Evolutionary conservation across 2,797 vertebrate genomes (phyloP).

Genomic region (Melanotaenia nigrans): DNA sequence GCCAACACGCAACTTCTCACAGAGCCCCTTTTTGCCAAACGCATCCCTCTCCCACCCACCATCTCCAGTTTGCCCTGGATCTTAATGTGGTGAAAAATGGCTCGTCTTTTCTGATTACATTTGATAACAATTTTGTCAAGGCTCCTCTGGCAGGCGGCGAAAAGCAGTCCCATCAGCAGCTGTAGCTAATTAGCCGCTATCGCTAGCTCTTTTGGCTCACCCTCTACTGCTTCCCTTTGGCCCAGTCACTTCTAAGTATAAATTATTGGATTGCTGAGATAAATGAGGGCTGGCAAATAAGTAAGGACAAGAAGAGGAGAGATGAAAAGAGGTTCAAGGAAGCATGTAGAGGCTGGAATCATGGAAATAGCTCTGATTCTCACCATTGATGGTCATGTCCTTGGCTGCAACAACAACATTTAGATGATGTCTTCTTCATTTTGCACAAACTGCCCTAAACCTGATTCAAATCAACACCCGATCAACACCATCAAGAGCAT

Average conservation of each 20-base stretch:
- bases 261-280: conserved; percentile 83
- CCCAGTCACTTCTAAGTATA: conserved; percentile 74
- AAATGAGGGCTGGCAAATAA: conserved; percentile 71
- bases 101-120: conserved; percentile 81
- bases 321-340: conserved; percentile 46
- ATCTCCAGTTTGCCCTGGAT: conserved; percentile 59
- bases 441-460: conserved; percentile 22
- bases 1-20: conserved; percentile 29
- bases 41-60: conserved; percentile 28
- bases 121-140: conserved; percentile 86
- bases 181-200: conserved; percentile 89
- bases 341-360: conserved; percentile 8
- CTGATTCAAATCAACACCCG: conserved; percentile 28
- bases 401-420: conserved; percentile 26
- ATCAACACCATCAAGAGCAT: conserved; percentile 11
- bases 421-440: conserved; percentile 15
- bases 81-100: conserved; percentile 75
- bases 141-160: conserved; percentile 77
- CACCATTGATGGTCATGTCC: conserved; percentile 10
- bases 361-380: conserved; percentile 13
- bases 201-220: conserved; percentile 85
- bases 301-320: conserved; percentile 37
- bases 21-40: conserved; percentile 20
- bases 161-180: conserved; percentile 87
- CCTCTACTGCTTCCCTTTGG: conserved; percentile 73